Conservation (phyloP, 2,113 vertebrate species). For the Zingel zingel region DNA sequence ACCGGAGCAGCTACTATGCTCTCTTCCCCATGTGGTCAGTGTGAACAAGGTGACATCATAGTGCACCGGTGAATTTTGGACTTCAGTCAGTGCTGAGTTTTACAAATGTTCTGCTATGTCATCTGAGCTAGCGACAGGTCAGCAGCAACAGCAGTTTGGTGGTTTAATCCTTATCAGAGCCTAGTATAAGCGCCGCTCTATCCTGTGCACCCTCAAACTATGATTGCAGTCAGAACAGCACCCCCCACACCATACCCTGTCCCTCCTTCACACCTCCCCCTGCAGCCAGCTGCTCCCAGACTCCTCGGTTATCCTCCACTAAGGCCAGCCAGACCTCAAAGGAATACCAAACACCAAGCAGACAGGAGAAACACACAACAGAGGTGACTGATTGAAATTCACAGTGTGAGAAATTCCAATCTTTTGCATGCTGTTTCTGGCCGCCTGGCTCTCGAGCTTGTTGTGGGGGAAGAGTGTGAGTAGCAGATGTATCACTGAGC, state of each 20-base stretch:
- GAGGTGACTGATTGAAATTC: constrained; percentile 71
- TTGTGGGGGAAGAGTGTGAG: constrained; percentile 60
- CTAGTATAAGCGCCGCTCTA: background rate
- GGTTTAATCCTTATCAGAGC: constrained; percentile 25
- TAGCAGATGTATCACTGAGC: constrained; percentile 62
- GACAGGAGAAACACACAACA: constrained; percentile 47
- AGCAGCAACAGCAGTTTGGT: constrained; percentile 2
- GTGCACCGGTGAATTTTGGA: background rate
- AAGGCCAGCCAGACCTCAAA: constrained; percentile 37
- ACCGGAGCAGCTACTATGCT: background rate
- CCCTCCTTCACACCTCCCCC: constrained; percentile 47
- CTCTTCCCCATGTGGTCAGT: background rate
- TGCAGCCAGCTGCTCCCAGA: constrained; percentile 56
- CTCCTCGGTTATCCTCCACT: constrained; percentile 33
- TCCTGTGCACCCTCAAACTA: constrained; percentile 26
- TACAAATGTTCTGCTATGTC: constrained; percentile 23
- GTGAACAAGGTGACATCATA: background rate
- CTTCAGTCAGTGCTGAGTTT: constrained; percentile 10
- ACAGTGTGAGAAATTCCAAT: constrained; percentile 65
- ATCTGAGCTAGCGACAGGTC: constrained; percentile 32
- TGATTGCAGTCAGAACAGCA: constrained; percentile 26
- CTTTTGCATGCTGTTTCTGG: constrained; percentile 62
- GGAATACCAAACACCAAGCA: constrained; percentile 47
- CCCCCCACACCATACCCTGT: constrained; percentile 7
- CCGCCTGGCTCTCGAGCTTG: constrained; percentile 35